phyloP scores from a whole-genome alignment of 2,797 vertebrate genomes.

The Gallinago solitaria region DNA sequence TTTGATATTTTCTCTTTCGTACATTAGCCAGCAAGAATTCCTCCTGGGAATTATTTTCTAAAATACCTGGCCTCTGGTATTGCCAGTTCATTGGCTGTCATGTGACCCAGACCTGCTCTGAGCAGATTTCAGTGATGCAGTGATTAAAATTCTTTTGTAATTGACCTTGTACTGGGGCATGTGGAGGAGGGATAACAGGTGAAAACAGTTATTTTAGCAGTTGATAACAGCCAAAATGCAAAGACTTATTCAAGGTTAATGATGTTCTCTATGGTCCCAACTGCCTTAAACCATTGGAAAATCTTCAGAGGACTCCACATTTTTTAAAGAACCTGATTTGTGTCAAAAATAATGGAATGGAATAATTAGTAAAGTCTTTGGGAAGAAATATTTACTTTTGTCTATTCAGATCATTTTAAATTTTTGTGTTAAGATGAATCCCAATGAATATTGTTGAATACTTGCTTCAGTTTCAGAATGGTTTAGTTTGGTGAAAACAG shows the following conservation, averaged over 20 bases:
- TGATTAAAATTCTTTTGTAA: constrained; percentile 14
- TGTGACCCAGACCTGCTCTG: neutral
- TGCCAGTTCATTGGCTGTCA: neutral
- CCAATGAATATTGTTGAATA: neutral
- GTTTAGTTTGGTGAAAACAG: neutral
- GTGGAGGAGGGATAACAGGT: neutral
- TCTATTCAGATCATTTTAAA: neutral
- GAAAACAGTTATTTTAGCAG: neutral
- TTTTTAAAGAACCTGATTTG: neutral
- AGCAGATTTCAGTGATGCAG: neutral
- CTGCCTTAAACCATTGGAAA: neutral
- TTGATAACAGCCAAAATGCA: neutral
- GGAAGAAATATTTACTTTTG: neutral
- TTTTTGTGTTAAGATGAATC: neutral
- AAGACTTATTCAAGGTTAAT: constrained; percentile 11
- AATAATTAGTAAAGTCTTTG: neutral
- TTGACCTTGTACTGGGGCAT: neutral
- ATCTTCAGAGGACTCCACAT: neutral
- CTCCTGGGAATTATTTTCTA: neutral
- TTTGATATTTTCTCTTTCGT: neutral
- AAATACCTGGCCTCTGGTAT: neutral
- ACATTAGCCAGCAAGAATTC: neutral
- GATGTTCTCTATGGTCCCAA: neutral
- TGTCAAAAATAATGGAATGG: neutral
- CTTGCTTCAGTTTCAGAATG: neutral